phyloP scores from a whole-genome alignment of 1,140 invertebrate species.

The Drosophila sulfurigaster region DNA sequence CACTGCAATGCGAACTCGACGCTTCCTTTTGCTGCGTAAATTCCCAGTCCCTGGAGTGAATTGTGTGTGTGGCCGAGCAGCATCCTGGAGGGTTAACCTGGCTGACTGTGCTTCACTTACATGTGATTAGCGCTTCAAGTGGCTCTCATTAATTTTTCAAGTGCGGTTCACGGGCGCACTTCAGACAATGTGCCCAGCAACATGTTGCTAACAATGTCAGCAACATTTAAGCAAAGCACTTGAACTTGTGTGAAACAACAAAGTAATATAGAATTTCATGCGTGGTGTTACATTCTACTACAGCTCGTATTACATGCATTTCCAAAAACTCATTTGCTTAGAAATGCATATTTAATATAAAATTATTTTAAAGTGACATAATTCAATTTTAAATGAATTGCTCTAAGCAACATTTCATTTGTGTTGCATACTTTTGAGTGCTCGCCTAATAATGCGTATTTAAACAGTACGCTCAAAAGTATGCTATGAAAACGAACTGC shows the following conservation, averaged over 20 bases:
- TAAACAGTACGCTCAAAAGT: constrained; percentile 12
- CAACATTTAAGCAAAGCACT: constrained; percentile 33
- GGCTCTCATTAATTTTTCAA: constrained; percentile 81
- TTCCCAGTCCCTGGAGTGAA: constrained; percentile 20
- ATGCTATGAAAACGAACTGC: constrained; percentile 5
- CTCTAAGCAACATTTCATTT: background rate
- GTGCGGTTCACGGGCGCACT: constrained; percentile 64
- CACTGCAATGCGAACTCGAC: background rate
- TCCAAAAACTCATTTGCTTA: background rate
- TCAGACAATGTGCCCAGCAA: constrained; percentile 48
- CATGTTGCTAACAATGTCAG: constrained; percentile 50
- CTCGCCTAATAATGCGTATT: background rate
- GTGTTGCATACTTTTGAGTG: constrained; percentile 5
- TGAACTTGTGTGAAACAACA: background rate
- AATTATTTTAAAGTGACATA: background rate
- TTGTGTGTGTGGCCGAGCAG: constrained; percentile 11
- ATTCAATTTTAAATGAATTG: background rate
- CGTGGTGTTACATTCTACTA: background rate
- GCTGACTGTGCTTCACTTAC: constrained; percentile 64
- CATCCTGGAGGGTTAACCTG: constrained; percentile 44
- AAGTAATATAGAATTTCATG: background rate
- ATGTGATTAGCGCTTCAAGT: constrained; percentile 80
- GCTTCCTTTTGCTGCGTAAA: constrained; percentile 15
- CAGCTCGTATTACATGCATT: no score
- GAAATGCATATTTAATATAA: background rate